Base-by-base conservation (phyloP, 2,113 vertebrate species). In the Pyrgilauda ruficollis region DNA sequence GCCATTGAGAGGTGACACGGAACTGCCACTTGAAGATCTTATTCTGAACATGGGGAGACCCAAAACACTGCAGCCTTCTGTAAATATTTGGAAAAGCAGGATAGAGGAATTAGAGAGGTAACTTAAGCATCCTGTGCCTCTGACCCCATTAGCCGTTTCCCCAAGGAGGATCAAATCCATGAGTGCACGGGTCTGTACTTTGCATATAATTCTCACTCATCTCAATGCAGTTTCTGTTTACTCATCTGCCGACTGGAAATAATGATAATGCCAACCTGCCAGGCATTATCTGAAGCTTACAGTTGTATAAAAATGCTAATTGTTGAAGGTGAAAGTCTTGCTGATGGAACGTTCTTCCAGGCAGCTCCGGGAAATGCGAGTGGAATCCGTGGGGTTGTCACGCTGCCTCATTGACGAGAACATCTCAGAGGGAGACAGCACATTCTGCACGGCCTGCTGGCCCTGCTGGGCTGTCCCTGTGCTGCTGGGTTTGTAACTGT, bases 211-310 rank as follows among this genome's bases (percentile, higher is more conserved):
- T 90, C 72, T 70, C 68, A 31, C 90, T 88, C 90, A 73, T 84
- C 94, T 88, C 92, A 43, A 24, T 63, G 11, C 37, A 33, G 77
- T 80, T 91, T 76, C 66, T 94, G 70, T 95, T 95, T 90, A 88
- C 78, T 72, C 63, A 77, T 80, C 89, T 85, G 75, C 90, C 78
- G 78, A 59, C 87, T 94, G 93, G 87, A 82, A 96, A 53, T 68
- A 77, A 94, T 26, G 81, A 81, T 92, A 80, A 90, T 89, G 80
- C 94, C 93, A 79, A 64, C 78, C 75, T 93, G 84, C 11, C 84
- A 59, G 91, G 91, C 70, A 46, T 78, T 82, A 83, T 75, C 89
- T 85, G 93, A 47, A 89, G 84, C 74, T 86, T 46, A 62, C 53
- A 87, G 77, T 76, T 61, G 41, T 87, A 61, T 85, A 61, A 61